Percentiles rank a stretch among this genome's conserved stretches.
These are phyloP conservation scores for Erebia ligea DNA, from an alignment of 2,888 invertebrate genomes.

Conservation along the genomic window DNA sequence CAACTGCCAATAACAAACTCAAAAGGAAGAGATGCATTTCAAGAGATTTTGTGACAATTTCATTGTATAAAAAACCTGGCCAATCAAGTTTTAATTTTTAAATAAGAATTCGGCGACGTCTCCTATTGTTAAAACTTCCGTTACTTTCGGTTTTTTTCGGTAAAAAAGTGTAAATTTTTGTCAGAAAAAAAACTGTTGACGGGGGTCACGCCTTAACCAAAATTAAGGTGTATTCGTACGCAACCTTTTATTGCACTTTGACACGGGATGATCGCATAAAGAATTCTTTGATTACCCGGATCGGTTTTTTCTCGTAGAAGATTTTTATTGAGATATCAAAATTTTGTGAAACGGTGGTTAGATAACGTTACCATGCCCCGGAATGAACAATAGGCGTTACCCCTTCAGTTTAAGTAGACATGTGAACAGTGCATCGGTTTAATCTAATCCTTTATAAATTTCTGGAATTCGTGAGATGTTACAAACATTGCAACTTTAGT, in stretches of 20 bases:
- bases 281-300: conserved; percentile 74
- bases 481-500: background rate
- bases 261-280: conserved; percentile 69
- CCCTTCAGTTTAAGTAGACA: conserved; percentile 67
- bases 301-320: conserved; percentile 53
- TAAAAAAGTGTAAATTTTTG: conserved; percentile 73
- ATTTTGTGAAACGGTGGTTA: conserved; percentile 71
- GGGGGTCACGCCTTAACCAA: conserved; percentile 80
- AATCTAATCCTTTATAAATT: conserved; percentile 50
- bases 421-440: conserved; percentile 60
- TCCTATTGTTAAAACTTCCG: conserved; percentile 70
- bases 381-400: conserved; percentile 57
- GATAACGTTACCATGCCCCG: conserved; percentile 64
- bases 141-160: conserved; percentile 62
- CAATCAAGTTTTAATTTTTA: conserved; percentile 81
- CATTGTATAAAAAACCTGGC: conserved; percentile 65
- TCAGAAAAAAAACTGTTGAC: conserved; percentile 72
- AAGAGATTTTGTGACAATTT: conserved; percentile 67
- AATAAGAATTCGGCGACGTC: conserved; percentile 71
- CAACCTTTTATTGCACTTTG: conserved; percentile 80
- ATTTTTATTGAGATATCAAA: conserved; percentile 76
- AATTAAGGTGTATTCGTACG: conserved; percentile 76
- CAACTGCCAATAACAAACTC: conserved; percentile 47
- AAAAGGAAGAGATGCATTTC: conserved; percentile 64
- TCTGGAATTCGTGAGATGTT: conserved; percentile 14